phyloP scores from a whole-genome alignment of 2,888 invertebrate species.

The Lacanobia oleracea region DNA sequence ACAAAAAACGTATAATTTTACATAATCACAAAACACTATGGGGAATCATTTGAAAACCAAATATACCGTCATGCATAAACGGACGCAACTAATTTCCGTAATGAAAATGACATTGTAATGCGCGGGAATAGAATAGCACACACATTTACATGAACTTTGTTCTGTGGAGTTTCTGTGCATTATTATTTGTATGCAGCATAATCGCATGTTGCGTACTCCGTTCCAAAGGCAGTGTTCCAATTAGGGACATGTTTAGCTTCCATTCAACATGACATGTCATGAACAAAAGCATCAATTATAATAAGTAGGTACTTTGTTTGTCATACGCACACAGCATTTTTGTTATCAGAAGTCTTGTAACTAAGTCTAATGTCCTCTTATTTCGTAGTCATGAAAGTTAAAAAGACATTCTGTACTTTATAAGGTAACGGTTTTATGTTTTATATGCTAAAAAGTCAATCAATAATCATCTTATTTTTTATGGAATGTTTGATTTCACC shows the following conservation, averaged over 20 bases:
- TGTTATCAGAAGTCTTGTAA: conserved; percentile 6
- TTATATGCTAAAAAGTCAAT: not conserved
- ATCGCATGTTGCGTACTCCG: conserved; percentile 29
- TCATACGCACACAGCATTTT: not conserved
- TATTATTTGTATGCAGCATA: conserved; percentile 37
- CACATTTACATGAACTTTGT: conserved; percentile 64
- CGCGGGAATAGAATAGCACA: conserved; percentile 46
- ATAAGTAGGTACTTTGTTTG: conserved; percentile 2
- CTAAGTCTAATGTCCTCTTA: conserved; percentile 32
- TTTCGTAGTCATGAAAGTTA: not conserved
- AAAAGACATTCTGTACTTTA: not conserved
- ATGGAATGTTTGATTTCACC: not conserved
- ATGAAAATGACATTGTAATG: conserved; percentile 63
- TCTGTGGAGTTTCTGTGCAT: conserved; percentile 43
- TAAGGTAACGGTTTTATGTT: conserved; percentile 8
- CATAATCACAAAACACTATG: conserved; percentile 33
- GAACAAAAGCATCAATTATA: conserved; percentile 24
- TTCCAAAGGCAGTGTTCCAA: conserved; percentile 34
- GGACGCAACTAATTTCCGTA: conserved; percentile 57
- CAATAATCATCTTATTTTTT: not conserved
- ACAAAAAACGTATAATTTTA: conserved; percentile 19
- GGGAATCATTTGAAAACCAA: conserved; percentile 47
- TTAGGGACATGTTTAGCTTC: conserved; percentile 24
- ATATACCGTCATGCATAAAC: conserved; percentile 49
- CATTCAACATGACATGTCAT: conserved; percentile 21